Evolutionary conservation across 2,797 vertebrate genomes (phyloP).

Genomic region (Onychomys torridus): DNA sequence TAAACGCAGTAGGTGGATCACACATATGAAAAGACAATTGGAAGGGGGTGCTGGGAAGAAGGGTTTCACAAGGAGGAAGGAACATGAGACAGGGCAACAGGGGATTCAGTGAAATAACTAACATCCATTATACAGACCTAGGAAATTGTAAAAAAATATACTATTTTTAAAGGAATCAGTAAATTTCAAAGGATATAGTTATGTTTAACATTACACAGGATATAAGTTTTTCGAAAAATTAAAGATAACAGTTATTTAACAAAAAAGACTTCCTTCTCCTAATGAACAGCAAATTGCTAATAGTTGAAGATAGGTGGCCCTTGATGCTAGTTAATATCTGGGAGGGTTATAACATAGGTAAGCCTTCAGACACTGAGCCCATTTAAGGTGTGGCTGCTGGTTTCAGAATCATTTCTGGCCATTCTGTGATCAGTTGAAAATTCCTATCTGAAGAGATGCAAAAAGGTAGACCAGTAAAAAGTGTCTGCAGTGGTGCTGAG

Average conservation of each 20-base stretch:
- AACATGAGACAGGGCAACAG: neutral
- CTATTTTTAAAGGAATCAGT: neutral
- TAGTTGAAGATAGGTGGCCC: neutral
- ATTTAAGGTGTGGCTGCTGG: accelerated
- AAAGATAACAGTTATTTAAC: neutral
- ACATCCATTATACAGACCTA: neutral
- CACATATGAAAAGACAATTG: too few species aligned
- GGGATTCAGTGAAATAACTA: neutral
- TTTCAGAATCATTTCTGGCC: neutral
- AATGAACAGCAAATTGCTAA: neutral
- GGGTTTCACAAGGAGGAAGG: neutral
- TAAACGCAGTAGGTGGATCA: neutral
- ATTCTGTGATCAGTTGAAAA: neutral
- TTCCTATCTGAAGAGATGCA: neutral
- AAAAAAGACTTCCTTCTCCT: neutral
- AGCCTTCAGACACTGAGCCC: neutral
- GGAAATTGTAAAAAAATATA: neutral
- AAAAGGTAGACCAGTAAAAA: neutral
- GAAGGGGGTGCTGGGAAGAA: neutral
- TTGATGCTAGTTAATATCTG: neutral
- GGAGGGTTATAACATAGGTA: neutral
- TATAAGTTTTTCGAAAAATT: neutral
- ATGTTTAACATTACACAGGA: neutral
- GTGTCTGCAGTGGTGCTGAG: neutral
- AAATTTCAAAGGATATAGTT: neutral